phyloP scores from a whole-genome alignment of 2,797 vertebrate species.

The Alosa sapidissima region DNA sequence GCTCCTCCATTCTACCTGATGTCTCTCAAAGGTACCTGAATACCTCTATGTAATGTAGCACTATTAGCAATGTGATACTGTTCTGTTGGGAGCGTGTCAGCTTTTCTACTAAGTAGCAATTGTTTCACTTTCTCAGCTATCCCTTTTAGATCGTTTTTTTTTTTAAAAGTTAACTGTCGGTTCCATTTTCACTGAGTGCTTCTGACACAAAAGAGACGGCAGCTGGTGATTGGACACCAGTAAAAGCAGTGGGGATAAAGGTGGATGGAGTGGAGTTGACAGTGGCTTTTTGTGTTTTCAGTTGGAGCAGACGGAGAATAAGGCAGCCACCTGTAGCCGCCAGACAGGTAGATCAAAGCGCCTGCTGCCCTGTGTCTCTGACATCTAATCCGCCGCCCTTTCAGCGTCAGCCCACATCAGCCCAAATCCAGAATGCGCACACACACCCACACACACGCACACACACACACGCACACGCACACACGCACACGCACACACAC shows the following conservation, averaged over 20 bases:
- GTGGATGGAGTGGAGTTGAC: neutral
- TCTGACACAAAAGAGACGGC: neutral
- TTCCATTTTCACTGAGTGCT: neutral
- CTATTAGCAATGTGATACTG: neutral
- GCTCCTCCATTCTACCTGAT: neutral
- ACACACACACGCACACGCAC: neutral
- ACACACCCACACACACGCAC: conserved; percentile 7
- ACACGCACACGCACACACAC: neutral
- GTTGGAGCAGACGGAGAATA: neutral
- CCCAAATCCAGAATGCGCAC: neutral
- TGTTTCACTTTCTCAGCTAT: neutral
- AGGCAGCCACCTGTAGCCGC: neutral
- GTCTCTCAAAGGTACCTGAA: neutral
- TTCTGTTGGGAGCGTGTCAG: neutral
- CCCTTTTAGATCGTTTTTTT: neutral
- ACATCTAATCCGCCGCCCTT: neutral
- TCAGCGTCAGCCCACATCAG: neutral
- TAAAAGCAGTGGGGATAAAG: neutral
- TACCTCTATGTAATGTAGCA: neutral
- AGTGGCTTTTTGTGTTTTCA: neutral
- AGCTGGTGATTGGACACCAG: neutral
- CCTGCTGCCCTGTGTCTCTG: neutral
- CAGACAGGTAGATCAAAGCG: conserved; percentile 24
- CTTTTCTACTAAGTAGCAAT: neutral
- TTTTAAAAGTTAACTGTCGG: neutral